These are phyloP conservation scores for Squalus acanthias DNA, from an alignment of 2,797 vertebrate genomes.

Conservation along the genomic window DNA sequence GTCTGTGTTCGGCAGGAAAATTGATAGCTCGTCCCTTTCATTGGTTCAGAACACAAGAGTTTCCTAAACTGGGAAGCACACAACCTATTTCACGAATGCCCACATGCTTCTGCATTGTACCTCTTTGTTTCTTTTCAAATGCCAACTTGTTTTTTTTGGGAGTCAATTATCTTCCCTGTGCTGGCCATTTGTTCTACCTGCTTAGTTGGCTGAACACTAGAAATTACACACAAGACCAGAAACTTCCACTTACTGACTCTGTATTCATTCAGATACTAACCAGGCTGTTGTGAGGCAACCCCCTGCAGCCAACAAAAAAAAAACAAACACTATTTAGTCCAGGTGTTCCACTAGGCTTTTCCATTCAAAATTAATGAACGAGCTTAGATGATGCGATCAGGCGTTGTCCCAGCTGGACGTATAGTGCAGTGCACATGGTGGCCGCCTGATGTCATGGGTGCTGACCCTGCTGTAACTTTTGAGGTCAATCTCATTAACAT, in stretches of 20 bases:
- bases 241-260: not conserved
- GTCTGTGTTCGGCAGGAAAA: not conserved
- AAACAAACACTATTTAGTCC: not conserved
- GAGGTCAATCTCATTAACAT: not conserved
- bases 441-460: not conserved
- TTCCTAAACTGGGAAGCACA: not conserved
- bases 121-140: not conserved
- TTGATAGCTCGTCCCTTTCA: not conserved
- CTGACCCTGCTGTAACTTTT: not conserved
- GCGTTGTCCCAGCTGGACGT: not conserved
- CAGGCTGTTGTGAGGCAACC: not conserved
- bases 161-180: not conserved
- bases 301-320: not conserved
- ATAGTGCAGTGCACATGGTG: not conserved
- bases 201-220: not conserved
- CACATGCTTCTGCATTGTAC: not conserved
- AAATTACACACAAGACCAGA: not conserved
- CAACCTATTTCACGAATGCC: conserved; percentile 10
- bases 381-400: not conserved
- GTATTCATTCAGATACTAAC: not conserved
- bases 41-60: not conserved
- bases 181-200: not conserved
- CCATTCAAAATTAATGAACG: not conserved
- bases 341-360: not conserved
- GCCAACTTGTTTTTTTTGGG: not conserved